Conservation (phyloP, 2,888 invertebrate genomes). For the Ennomos quercinarius region DNA sequence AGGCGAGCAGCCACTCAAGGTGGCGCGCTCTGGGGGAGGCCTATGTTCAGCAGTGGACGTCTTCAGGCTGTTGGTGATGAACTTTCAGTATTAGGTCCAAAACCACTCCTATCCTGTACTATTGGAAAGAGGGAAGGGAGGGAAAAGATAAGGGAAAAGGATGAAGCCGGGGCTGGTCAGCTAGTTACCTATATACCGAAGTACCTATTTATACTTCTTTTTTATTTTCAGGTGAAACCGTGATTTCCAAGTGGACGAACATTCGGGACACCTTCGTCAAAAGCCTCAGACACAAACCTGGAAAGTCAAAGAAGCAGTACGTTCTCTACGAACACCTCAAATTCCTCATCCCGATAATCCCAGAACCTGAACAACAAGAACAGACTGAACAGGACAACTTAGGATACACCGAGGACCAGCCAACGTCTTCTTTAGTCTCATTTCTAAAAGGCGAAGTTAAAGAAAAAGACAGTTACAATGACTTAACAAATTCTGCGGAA, state of each 20-base stretch:
- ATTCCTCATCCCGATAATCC: constrained; percentile 52
- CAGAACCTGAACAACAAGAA: constrained; percentile 15
- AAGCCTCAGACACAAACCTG: constrained; percentile 57
- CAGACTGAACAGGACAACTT: constrained; percentile 8
- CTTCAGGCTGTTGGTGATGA: too few species aligned
- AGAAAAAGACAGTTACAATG: neutral
- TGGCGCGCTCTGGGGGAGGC: too few species aligned
- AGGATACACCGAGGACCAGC: constrained; percentile 21
- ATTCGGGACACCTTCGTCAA: constrained; percentile 74
- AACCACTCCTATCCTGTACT: too few species aligned
- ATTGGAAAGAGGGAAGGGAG: too few species aligned
- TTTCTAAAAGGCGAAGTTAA: constrained; percentile 3
- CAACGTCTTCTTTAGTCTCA: neutral
- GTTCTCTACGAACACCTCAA: constrained; percentile 65
- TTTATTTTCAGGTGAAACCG: constrained; percentile 62
- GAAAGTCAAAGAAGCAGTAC: constrained; percentile 49
- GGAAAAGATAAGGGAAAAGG: too few species aligned
- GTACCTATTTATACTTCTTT: neutral
- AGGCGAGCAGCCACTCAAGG: too few species aligned
- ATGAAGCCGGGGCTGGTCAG: too few species aligned
- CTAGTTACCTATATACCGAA: too few species aligned
- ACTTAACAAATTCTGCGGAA: neutral
- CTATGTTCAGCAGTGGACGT: too few species aligned
- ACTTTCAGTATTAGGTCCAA: too few species aligned
- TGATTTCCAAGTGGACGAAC: constrained; percentile 76